phyloP scores from a whole-genome alignment of 1,140 invertebrate species.

The Ctenoplectra terminalis region DNA sequence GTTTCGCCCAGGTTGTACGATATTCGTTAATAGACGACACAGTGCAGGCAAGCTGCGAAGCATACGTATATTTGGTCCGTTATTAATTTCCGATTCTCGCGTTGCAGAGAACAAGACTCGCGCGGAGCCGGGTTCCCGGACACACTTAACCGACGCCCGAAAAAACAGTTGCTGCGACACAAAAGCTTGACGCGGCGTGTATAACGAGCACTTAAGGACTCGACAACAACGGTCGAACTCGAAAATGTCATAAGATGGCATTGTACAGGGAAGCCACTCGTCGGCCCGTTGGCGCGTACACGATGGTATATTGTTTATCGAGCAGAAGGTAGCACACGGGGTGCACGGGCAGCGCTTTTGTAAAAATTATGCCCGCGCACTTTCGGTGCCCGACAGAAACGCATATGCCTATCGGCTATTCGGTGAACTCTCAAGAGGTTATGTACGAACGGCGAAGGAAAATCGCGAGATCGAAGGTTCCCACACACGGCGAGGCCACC shows the following conservation, averaged over 20 bases:
- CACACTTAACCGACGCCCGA: slow-evolving; percentile 48
- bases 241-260: slow-evolving; percentile 80
- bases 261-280: slow-evolving; percentile 76
- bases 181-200: slow-evolving; percentile 59
- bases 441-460: slow-evolving; percentile 37
- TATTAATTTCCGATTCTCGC: slow-evolving; percentile 27
- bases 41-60: not conserved
- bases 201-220: slow-evolving; percentile 78
- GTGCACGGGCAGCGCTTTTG: slow-evolving; percentile 64
- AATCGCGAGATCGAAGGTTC: slow-evolving; percentile 62
- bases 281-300: slow-evolving; percentile 79
- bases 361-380: slow-evolving; percentile 60
- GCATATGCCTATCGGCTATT: slow-evolving; percentile 53
- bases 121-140: not conserved
- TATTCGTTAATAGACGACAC: not conserved
- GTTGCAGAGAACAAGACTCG: not conserved
- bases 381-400: slow-evolving; percentile 27
- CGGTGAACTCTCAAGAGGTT: slow-evolving; percentile 55
- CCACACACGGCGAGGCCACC: slow-evolving; percentile 76
- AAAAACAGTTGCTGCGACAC: slow-evolving; percentile 69
- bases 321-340: slow-evolving; percentile 63
- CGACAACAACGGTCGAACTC: slow-evolving; percentile 73
- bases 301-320: slow-evolving; percentile 82
- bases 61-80: slow-evolving; percentile 14
- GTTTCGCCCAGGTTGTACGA: too few relatives aligned